Percentiles rank a stretch among this genome's conserved stretches.
Conservation (phyloP, 2,113 vertebrate genomes). For the Sardina pilchardus region DNA sequence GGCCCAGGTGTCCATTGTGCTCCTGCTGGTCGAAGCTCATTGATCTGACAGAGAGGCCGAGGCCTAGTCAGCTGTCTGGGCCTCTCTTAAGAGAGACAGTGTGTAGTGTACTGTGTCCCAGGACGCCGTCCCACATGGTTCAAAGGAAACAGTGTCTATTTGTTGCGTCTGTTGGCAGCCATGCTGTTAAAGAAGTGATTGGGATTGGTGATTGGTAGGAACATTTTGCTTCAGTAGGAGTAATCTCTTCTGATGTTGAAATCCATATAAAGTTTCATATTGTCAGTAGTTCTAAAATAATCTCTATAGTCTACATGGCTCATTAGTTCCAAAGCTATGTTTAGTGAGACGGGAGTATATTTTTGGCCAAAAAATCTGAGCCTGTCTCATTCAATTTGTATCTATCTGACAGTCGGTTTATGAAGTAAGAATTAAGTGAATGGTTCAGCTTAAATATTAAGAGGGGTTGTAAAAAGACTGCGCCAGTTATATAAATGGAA, state of each 20-base stretch:
- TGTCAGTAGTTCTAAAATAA: neutral
- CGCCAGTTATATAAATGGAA: neutral
- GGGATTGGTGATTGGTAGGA: neutral
- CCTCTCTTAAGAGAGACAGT: neutral
- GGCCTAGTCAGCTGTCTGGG: neutral
- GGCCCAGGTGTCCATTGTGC: slow-evolving; percentile 18
- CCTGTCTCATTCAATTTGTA: neutral
- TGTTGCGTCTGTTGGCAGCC: neutral
- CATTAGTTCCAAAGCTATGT: neutral
- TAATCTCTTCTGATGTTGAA: neutral
- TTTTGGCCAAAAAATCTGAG: neutral
- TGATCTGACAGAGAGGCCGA: slow-evolving; percentile 20
- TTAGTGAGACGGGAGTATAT: neutral
- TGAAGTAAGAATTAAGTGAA: neutral
- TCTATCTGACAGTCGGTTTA: neutral
- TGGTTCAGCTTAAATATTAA: neutral
- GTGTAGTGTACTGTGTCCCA: neutral
- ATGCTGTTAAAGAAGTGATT: too few relatives aligned
- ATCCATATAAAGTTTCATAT: neutral
- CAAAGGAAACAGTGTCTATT: neutral
- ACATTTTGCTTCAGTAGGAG: neutral
- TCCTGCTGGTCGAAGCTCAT: slow-evolving; percentile 19
- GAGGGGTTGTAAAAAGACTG: neutral
- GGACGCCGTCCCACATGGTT: neutral
- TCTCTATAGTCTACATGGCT: neutral